phyloP scores from a whole-genome alignment of 2,797 vertebrate genomes.

The Gephyroberyx darwinii region DNA sequence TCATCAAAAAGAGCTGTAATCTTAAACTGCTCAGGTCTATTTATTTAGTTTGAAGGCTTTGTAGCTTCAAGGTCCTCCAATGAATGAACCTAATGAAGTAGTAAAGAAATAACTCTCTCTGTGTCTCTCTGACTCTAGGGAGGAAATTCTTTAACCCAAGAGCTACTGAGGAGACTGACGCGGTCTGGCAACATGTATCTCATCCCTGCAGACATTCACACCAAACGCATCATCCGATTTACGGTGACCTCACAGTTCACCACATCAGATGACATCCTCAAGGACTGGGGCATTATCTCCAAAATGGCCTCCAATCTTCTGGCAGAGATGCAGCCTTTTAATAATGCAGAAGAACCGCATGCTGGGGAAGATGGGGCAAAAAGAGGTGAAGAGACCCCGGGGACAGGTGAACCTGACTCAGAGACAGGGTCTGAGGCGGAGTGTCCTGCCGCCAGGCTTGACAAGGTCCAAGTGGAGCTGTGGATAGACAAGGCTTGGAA shows the following conservation, averaged over 20 bases:
- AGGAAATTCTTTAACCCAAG: constrained; percentile 90
- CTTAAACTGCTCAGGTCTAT: not conserved
- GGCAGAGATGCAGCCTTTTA: constrained; percentile 50
- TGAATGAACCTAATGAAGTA: not conserved
- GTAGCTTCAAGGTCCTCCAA: not conserved
- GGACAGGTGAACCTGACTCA: not conserved
- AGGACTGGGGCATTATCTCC: constrained; percentile 91
- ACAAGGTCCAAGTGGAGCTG: constrained; percentile 70
- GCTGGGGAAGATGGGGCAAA: constrained; percentile 28
- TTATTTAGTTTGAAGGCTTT: not conserved
- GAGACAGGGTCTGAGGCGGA: constrained; percentile 17
- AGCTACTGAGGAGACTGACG: constrained; percentile 87
- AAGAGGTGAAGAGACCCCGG: constrained; percentile 34
- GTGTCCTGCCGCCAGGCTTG: constrained; percentile 35
- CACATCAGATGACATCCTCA: constrained; percentile 87
- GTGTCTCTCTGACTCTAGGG: constrained; percentile 74
- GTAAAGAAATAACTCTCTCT: not conserved
- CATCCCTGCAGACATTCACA: constrained; percentile 88
- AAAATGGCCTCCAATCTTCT: constrained; percentile 81
- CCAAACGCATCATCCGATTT: constrained; percentile 93
- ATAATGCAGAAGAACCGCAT: constrained; percentile 28
- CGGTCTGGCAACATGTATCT: constrained; percentile 89
- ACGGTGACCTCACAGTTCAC: constrained; percentile 96
- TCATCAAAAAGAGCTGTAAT: constrained; percentile 1
- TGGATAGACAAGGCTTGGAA: constrained; percentile 81